Percentiles rank a stretch among this genome's conserved stretches.
These are phyloP conservation scores for Euphysa ruthae DNA, from an alignment of 30 jellyfish, hydroid and myxozoan genomes.

Conservation along the genomic window DNA sequence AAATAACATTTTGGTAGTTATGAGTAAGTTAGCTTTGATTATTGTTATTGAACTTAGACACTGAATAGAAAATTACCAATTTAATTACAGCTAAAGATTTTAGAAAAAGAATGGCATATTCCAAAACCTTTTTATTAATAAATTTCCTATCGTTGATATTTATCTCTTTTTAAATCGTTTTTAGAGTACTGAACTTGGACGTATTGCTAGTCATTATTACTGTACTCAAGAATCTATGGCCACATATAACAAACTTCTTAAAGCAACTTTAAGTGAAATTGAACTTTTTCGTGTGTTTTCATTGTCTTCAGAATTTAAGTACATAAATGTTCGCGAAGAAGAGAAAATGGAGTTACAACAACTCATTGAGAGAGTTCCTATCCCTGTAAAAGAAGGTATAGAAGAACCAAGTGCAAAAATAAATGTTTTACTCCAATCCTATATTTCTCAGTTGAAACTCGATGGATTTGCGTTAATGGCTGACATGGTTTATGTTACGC, in stretches of 20 bases:
- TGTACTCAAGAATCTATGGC: slow-evolving; percentile 96
- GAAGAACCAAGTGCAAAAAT: slow-evolving; percentile 98
- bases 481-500: slow-evolving; percentile 95
- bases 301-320: slow-evolving; percentile 85
- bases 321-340: slow-evolving; percentile 91
- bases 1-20: no score
- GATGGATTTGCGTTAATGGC: slow-evolving; percentile 99
- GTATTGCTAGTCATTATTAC: slow-evolving; percentile 95
- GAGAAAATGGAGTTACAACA: slow-evolving; percentile 95
- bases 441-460: slow-evolving; percentile 89
- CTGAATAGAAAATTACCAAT: no score
- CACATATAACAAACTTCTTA: slow-evolving; percentile 82
- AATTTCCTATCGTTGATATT: no score
- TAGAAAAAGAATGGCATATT: no score
- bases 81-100: no score
- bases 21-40: no score
- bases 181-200: slow-evolving; percentile 90
- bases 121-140: no score
- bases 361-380: slow-evolving; percentile 91
- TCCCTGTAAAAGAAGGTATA: slow-evolving; percentile 94
- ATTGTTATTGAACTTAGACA: no score
- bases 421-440: slow-evolving; percentile 93
- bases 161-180: neutral
- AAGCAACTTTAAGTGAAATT: slow-evolving; percentile 87
- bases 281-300: slow-evolving; percentile 94